Evolutionary conservation across 2,797 vertebrate species (phyloP).

Genomic region (Epinephelus coioides): DNA sequence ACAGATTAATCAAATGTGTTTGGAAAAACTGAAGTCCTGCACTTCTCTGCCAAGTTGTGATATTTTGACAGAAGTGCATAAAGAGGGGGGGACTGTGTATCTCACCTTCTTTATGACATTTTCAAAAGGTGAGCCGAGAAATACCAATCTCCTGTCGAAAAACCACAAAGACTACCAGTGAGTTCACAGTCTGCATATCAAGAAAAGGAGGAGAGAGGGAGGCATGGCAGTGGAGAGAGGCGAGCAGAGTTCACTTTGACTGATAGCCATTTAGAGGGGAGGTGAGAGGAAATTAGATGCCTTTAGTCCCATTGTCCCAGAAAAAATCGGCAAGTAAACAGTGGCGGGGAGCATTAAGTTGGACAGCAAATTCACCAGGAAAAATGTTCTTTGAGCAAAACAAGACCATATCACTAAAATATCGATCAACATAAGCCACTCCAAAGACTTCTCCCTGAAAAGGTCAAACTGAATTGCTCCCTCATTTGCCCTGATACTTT

Average conservation of each 20-base stretch:
- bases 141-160: constrained; percentile 63
- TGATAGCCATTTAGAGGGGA: constrained; percentile 63
- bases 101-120: constrained; percentile 67
- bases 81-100: constrained; percentile 28
- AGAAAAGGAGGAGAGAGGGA: constrained; percentile 36
- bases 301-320: constrained; percentile 55
- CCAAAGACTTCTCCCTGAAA: constrained; percentile 42
- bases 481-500: constrained; percentile 19
- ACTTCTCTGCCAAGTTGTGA: constrained; percentile 41
- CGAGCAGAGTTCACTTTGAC: constrained; percentile 58
- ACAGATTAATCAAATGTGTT: constrained; percentile 21
- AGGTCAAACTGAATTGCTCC: constrained; percentile 41
- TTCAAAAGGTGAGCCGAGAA: constrained; percentile 70
- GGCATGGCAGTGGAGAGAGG: constrained; percentile 42
- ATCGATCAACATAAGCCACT: constrained; percentile 59
- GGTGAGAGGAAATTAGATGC: constrained; percentile 58
- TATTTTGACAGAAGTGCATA: constrained; percentile 56
- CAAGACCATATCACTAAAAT: constrained; percentile 64
- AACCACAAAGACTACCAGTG: constrained; percentile 58
- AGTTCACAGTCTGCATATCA: constrained; percentile 63
- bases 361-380: constrained; percentile 47
- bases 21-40: constrained; percentile 17
- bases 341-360: constrained; percentile 43
- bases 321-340: constrained; percentile 56
- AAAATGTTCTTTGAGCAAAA: constrained; percentile 59